phyloP scores from a whole-genome alignment of 2,888 invertebrate genomes.

The Ennomos quercinarius region DNA sequence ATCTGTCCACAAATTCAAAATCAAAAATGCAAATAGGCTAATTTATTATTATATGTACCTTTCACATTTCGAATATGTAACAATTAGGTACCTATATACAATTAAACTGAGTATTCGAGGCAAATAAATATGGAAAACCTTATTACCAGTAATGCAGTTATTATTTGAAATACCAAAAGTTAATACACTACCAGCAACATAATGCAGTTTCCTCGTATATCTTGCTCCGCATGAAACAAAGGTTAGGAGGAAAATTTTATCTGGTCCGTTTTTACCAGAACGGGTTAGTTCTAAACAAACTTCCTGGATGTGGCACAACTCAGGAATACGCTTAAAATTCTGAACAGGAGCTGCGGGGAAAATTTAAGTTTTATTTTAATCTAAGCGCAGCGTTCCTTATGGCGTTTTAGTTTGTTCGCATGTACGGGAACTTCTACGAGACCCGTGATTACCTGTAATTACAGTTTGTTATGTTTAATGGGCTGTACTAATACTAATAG shows the following conservation, averaged over 20 bases:
- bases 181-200: background rate
- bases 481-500: too few relatives aligned
- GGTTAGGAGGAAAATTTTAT: constrained; percentile 57
- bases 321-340: constrained; percentile 62
- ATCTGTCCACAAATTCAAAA: too few relatives aligned
- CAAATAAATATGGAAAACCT: too few relatives aligned
- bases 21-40: too few relatives aligned
- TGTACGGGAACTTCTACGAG: constrained; percentile 3
- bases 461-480: too few relatives aligned
- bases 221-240: constrained; percentile 46
- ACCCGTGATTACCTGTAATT: too few relatives aligned
- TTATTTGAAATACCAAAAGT: too few relatives aligned
- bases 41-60: too few relatives aligned
- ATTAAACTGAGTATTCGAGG: too few relatives aligned
- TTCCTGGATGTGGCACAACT: constrained; percentile 54
- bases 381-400: constrained; percentile 53
- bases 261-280: constrained; percentile 60
- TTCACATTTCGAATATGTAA: too few relatives aligned
- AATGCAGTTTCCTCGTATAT: constrained; percentile 26
- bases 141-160: too few relatives aligned
- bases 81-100: too few relatives aligned
- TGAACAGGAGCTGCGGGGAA: constrained; percentile 60
- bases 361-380: constrained; percentile 59
- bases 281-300: constrained; percentile 72
- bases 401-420: constrained; percentile 43